Conservation (phyloP, 2,888 invertebrate species). For the Deroplatys truncata region DNA sequence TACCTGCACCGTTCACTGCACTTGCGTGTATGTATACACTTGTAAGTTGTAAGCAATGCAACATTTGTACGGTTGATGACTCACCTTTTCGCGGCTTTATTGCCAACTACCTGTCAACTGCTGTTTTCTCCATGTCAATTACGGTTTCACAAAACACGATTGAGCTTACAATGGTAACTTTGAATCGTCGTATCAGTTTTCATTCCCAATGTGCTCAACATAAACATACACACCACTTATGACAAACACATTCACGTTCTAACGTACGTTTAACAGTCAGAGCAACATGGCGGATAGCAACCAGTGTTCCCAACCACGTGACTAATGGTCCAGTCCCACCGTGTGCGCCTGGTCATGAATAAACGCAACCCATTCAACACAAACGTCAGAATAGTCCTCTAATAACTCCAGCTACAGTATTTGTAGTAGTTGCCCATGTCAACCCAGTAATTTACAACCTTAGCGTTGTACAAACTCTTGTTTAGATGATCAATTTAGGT, state of each 20-base stretch:
- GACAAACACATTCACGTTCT: conserved; percentile 9
- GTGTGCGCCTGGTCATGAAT: neutral
- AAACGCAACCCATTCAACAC: neutral
- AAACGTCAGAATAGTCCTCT: neutral
- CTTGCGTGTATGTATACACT: neutral
- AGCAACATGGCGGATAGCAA: conserved; percentile 8
- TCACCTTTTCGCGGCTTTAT: conserved; percentile 14
- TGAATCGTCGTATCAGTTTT: neutral
- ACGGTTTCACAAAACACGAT: neutral
- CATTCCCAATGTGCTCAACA: neutral
- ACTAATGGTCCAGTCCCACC: neutral
- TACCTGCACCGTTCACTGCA: neutral
- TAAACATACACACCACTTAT: neutral
- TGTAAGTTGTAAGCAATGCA: neutral
- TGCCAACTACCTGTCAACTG: conserved; percentile 13
- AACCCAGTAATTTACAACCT: too few species aligned
- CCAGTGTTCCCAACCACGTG: conserved; percentile 12
- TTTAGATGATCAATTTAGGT: too few species aligned
- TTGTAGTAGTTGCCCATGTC: too few species aligned
- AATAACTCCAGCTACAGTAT: neutral
- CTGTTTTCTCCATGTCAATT: neutral
- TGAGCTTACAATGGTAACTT: neutral
- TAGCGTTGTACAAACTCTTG: too few species aligned
- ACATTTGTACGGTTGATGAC: neutral
- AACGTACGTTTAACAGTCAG: neutral